Percentiles rank a stretch among this genome's conserved stretches.
phyloP scores from a whole-genome alignment of 2,888 invertebrate genomes.

The Rapana venosa region DNA sequence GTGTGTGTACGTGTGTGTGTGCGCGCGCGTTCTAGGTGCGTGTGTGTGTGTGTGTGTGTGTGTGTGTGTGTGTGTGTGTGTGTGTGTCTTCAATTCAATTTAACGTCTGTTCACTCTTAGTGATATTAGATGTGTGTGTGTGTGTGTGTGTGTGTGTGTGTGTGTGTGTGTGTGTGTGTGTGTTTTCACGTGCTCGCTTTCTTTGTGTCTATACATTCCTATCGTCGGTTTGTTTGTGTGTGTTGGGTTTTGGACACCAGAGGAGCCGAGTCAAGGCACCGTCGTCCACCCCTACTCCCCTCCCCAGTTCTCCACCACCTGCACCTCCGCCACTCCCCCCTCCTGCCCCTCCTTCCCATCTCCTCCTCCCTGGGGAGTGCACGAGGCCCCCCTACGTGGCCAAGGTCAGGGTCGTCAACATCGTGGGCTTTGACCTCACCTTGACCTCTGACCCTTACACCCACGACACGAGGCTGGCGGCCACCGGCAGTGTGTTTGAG shows the following conservation, averaged over 20 bases:
- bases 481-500: conserved; percentile 49
- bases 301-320: conserved; percentile 10
- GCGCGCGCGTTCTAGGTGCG: too few species aligned
- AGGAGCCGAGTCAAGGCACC: conserved; percentile 6
- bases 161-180: too few species aligned
- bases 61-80: too few species aligned
- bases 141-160: too few species aligned
- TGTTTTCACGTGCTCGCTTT: too few species aligned
- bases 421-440: conserved; percentile 41
- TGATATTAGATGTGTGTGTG: too few species aligned
- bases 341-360: conserved; percentile 45
- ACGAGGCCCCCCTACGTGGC: conserved; percentile 48
- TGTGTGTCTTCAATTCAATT: too few species aligned
- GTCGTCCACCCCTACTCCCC: neutral
- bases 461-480: conserved; percentile 44
- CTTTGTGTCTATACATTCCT: too few species aligned
- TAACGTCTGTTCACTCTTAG: too few species aligned
- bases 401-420: conserved; percentile 47
- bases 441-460: conserved; percentile 44
- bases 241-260: conserved; percentile 8
- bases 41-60: too few species aligned
- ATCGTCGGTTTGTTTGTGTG: too few species aligned
- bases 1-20: too few species aligned
- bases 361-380: conserved; percentile 45
- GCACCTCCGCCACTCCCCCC: conserved; percentile 37